These are phyloP conservation scores for Strigamia maritima DNA, from an alignment of 2,888 invertebrate species.

Conservation along the genomic window DNA sequence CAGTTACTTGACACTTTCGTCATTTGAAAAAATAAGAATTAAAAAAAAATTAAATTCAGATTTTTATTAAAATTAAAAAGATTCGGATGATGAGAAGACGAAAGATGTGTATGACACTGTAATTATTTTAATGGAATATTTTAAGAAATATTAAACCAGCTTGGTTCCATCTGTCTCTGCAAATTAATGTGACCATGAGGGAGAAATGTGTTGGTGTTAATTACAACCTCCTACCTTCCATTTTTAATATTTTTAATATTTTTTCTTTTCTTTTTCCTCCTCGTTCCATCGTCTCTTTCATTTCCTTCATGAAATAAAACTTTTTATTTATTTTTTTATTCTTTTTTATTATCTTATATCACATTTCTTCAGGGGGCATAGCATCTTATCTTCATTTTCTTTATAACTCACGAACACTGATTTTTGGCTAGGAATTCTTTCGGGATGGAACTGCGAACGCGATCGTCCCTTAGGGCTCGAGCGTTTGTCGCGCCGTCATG, in stretches of 20 bases:
- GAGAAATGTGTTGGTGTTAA: conserved; percentile 33
- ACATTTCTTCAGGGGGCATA: neutral
- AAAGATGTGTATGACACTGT: neutral
- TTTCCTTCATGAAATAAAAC: neutral
- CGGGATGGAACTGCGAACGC: conserved; percentile 32
- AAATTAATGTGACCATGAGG: conserved; percentile 28
- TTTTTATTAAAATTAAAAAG: neutral
- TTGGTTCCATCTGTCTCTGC: conserved; percentile 27
- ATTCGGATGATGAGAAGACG: neutral
- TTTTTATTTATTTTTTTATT: neutral
- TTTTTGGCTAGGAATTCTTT: conserved; percentile 29
- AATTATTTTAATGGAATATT: conserved; percentile 34
- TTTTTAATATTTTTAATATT: neutral
- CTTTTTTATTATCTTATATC: conserved; percentile 7
- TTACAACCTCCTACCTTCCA: conserved; percentile 4
- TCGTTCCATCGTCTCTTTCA: neutral
- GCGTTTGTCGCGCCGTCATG: conserved; percentile 27
- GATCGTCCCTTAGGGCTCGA: conserved; percentile 21
- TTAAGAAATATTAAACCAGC: conserved; percentile 32
- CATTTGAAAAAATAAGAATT: neutral
- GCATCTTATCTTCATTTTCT: conserved; percentile 22
- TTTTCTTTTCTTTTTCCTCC: neutral
- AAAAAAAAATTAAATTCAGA: neutral
- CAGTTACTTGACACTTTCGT: conserved; percentile 3
- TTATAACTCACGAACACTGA: conserved; percentile 27